Conservation (phyloP, 2,888 invertebrate species). For the Criorhina ranunculi region DNA sequence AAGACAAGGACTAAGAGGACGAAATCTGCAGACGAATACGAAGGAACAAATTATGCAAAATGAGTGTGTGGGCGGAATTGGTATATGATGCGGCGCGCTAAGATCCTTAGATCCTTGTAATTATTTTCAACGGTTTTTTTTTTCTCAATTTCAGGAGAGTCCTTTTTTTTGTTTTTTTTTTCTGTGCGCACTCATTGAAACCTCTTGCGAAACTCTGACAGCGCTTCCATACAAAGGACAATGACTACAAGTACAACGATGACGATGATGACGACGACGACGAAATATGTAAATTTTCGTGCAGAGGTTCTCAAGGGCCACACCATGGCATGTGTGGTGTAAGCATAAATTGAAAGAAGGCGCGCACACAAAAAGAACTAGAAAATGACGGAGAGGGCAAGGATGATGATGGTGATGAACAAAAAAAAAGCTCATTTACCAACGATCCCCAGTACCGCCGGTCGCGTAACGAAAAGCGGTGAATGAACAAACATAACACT, state of each 20-base stretch:
- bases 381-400: constrained; percentile 30
- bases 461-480: constrained; percentile 40
- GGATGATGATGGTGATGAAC: constrained; percentile 32
- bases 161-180: constrained; percentile 14
- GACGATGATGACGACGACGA: constrained; percentile 44
- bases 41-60: constrained; percentile 74
- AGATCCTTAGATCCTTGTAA: constrained; percentile 72
- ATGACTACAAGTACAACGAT: constrained; percentile 51
- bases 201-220: constrained; percentile 58
- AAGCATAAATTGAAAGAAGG: constrained; percentile 70
- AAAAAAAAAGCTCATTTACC: constrained; percentile 67
- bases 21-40: constrained; percentile 73
- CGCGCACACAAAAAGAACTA: constrained; percentile 32
- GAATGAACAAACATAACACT: constrained; percentile 48
- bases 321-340: constrained; percentile 57
- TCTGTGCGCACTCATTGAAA: constrained; percentile 64
- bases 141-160: constrained; percentile 67
- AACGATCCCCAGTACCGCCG: constrained; percentile 18
- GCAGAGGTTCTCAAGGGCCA: constrained; percentile 61
- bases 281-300: constrained; percentile 74
- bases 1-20: constrained; percentile 57
- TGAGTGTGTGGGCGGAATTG: constrained; percentile 57
- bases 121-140: constrained; percentile 72
- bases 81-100: constrained; percentile 26
- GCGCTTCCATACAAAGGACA: constrained; percentile 57